Evolutionary conservation across 2,113 vertebrate genomes (phyloP), one percentile per base, ranked within the genome.

Genomic region (Neotoma lepida): DNA sequence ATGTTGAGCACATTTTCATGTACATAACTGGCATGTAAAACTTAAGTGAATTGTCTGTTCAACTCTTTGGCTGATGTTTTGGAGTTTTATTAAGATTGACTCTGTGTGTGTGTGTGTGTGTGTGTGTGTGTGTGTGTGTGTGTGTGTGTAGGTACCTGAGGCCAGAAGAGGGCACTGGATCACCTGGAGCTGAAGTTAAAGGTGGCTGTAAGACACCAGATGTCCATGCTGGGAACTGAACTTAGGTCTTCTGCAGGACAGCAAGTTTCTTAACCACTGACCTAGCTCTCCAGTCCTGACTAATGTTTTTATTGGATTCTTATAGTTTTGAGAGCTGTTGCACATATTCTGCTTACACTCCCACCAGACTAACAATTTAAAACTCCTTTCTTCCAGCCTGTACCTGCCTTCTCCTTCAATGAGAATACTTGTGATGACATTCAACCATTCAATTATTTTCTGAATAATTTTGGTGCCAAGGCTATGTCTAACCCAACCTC

Each of bases 1-100:
- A 86, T 87, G 30, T 81, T 71, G 49, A 96, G 6, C 28, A n/a
- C n/a, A 20, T 68, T 89, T 81, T 71, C 61, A 87, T n/a, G 20
- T 80, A 41, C 3, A 63, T 81, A 92, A 92, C 58, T 77, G 85
- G 87, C 28, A 41, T 15, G 30, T 81, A n/a, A 51, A 17, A 87
- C 28, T 90, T 44, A 61, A 30, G 8, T 49, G 8, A 86, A 86
- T 35, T 41, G 3, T 85, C 77, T 89, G 85, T 74, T 89, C 18
- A 86, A 68, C 66, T 86, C 13, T 88, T 90, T 74, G 85, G 44
- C 14, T 49, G 28, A 63, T 41, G 35, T 28, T 58, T 81, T 26
- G 46, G 22, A 41, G 39, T 2, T 68, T 58, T 39, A 41, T 82
- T 82, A 81, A 58, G 20, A 24, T 13, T 22, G 30, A 66, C 58